Evolutionary conservation across 2,113 vertebrate genomes (phyloP), one percentile per base, ranked within the genome.

Genomic region (Dolichotis patagonum): DNA sequence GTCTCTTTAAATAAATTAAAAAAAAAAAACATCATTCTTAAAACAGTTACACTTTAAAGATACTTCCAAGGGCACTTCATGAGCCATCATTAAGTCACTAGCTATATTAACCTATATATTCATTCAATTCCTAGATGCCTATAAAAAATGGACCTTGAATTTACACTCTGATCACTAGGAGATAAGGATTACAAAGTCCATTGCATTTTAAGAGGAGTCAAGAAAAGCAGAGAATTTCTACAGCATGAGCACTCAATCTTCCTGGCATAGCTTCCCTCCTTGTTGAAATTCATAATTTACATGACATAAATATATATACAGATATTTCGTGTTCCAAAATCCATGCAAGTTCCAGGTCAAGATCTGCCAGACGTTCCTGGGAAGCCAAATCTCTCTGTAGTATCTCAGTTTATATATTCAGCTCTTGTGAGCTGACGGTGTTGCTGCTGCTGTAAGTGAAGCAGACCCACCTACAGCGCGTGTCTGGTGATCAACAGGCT

Each of bases 341-440:
- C 95, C 60, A 97, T 98, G 98, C 97, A 97, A 1, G 85, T 98
- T 98, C 98, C 98, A 98, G 97, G 96, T 97, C 97, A 98, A 98
- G 97, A 98, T 93, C 96, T 98, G 96, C 97, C 98, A 98, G 97
- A 98, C 97, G 98, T 98, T 98, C 97, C 94, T 98, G 97, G 98
- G 97, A 98, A 98, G 98, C 96, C 58, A 98, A 86, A 96, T 97
- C 96, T 78, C 93, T 98, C 96, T 97, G 97, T 94, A 97, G 91
- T 69, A 86, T 94, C 97, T 97, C 97, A 98, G 96, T 20, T 63
- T 96, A 96, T 96, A 96, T 88, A 97, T 97, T 78, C 86, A 97
- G 85, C 46, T 73, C 90, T 67, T 56, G 43, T 54, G 19, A 52
- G 56, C 52, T 20, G 4, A 54, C 3, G 38, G 12, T 35, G 26